Conservation (phyloP, 2,888 invertebrate genomes). For the Xylota sylvarum region DNA sequence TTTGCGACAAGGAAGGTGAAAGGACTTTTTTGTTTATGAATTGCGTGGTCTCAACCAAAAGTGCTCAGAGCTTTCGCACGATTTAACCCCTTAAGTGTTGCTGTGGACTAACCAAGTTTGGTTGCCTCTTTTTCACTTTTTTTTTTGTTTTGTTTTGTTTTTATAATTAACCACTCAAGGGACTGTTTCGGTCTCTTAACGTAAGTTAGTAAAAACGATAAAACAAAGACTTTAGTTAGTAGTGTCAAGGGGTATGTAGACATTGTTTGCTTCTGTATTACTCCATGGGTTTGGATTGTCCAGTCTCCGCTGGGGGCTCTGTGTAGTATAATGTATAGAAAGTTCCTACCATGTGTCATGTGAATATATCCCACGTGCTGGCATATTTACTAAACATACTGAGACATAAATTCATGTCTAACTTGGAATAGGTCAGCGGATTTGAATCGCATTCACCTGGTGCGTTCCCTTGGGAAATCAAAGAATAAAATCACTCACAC, state of each 20-base stretch:
- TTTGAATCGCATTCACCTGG: neutral
- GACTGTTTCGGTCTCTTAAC: neutral
- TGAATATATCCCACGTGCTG: neutral
- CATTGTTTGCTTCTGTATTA: neutral
- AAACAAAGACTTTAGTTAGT: neutral
- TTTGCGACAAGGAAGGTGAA: no score
- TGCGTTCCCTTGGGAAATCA: conserved; percentile 18
- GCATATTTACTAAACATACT: neutral
- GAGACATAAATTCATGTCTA: conserved; percentile 4
- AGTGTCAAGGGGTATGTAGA: neutral
- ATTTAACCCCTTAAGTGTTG: neutral
- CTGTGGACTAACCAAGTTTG: conserved; percentile 1
- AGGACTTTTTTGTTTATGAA: no score
- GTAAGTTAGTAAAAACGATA: neutral
- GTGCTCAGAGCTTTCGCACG: neutral
- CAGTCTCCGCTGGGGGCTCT: neutral
- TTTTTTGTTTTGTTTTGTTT: no score
- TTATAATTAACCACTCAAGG: neutral
- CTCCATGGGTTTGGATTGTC: neutral
- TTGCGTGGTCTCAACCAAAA: neutral
- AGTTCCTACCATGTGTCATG: neutral
- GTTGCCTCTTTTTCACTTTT: neutral
- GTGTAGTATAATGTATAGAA: neutral
- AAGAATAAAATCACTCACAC: conserved; percentile 3
- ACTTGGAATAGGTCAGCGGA: neutral